Evolutionary conservation across 2,797 vertebrate species (phyloP).

Genomic region (Carcharodon carcharias): DNA sequence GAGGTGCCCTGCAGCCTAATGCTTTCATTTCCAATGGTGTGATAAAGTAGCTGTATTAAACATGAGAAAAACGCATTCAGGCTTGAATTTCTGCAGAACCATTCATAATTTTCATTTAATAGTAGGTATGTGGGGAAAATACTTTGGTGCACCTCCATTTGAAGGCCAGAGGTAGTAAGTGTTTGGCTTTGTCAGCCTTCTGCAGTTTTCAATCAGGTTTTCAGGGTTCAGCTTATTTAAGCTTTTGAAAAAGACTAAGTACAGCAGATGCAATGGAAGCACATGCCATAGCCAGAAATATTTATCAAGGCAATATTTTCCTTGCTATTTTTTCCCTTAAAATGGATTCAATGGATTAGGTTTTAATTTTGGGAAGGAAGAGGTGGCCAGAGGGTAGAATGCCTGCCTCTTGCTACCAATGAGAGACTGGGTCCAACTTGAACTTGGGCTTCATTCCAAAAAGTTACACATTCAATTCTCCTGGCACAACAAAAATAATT

Average conservation of each 20-base stretch:
- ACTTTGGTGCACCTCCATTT: neutral
- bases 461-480: neutral
- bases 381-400: neutral
- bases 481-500: neutral
- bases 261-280: neutral
- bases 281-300: neutral
- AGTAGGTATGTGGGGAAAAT: neutral
- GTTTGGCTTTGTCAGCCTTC: neutral
- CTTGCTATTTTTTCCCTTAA: neutral
- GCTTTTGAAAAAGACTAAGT: neutral
- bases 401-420: neutral
- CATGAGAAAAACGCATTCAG: conserved; percentile 23
- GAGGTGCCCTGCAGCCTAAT: conserved; percentile 27
- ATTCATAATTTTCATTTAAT: conserved; percentile 32
- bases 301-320: neutral
- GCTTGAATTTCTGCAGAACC: neutral
- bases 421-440: neutral
- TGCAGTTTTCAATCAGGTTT: conserved; percentile 3
- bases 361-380: neutral
- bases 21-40: conserved; percentile 17
- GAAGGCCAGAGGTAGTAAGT: neutral
- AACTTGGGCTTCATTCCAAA: neutral
- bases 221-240: conserved; percentile 1
- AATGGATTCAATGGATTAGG: neutral
- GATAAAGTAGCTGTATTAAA: conserved; percentile 26